These are phyloP conservation scores for Morpho achilles DNA, from an alignment of 2,888 invertebrate species.

Conservation along the genomic window DNA sequence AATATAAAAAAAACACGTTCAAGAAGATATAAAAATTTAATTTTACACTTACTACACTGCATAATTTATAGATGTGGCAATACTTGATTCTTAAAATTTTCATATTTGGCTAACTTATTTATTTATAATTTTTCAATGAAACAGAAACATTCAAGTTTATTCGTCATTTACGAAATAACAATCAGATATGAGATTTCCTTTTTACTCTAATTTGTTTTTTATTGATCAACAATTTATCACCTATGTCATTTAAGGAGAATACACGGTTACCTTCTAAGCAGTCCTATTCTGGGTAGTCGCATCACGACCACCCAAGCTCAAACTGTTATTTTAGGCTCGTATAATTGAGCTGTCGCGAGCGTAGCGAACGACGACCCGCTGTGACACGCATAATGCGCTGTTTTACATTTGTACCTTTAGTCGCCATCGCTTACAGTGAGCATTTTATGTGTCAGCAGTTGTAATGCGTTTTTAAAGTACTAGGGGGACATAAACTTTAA, in stretches of 20 bases:
- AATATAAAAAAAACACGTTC: no score
- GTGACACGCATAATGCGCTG: constrained; percentile 58
- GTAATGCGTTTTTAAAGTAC: constrained; percentile 26
- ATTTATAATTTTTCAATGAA: neutral
- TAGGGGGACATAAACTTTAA: constrained; percentile 16
- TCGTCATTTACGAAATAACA: no score
- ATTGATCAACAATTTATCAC: constrained; percentile 8
- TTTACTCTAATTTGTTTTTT: neutral
- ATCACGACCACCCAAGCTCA: constrained; percentile 37
- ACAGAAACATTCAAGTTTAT: neutral
- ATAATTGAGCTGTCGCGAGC: constrained; percentile 72
- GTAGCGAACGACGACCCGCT: constrained; percentile 49
- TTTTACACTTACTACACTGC: no score
- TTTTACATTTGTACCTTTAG: constrained; percentile 51
- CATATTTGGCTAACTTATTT: neutral
- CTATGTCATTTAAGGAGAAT: constrained; percentile 20
- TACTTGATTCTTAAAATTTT: no score
- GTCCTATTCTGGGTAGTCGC: constrained; percentile 56
- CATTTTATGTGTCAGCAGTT: constrained; percentile 26
- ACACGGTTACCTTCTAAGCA: constrained; percentile 47
- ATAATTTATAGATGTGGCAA: no score
- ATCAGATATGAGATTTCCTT: no score
- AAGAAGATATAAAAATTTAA: no score
- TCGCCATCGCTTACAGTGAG: constrained; percentile 23
- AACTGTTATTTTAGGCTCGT: constrained; percentile 70